These are phyloP conservation scores for Meriones unguiculatus DNA, from an alignment of 2,113 vertebrate genomes.

Conservation along the genomic window DNA sequence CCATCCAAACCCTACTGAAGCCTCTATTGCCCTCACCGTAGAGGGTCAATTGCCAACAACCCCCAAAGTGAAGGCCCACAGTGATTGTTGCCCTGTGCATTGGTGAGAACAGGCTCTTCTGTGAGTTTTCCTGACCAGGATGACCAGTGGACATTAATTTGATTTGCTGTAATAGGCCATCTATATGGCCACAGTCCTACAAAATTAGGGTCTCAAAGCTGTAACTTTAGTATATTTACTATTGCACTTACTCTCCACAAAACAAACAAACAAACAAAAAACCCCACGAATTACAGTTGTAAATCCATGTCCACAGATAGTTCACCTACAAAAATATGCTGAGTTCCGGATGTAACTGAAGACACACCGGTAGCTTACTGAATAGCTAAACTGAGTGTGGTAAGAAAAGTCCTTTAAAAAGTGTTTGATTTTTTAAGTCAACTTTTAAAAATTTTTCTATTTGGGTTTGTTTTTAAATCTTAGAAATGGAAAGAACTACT, in stretches of 20 bases:
- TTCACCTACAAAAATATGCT: constrained; percentile 28
- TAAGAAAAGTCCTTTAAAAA: constrained; percentile 43
- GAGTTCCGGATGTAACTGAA: constrained; percentile 45
- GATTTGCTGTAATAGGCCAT: background rate
- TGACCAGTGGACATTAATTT: constrained; percentile 36
- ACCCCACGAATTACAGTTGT: constrained; percentile 56
- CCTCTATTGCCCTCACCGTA: no score
- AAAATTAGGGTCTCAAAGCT: constrained; percentile 41
- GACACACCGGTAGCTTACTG: constrained; percentile 49
- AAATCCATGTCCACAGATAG: constrained; percentile 5
- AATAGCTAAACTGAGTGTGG: background rate
- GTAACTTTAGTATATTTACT: constrained; percentile 65
- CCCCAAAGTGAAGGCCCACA: no score
- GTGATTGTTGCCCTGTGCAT: background rate
- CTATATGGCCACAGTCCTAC: constrained; percentile 22
- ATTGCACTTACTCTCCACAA: constrained; percentile 33
- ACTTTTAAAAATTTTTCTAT: constrained; percentile 71
- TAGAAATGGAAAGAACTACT: constrained; percentile 45
- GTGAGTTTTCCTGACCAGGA: constrained; percentile 5
- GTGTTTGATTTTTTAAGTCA: constrained; percentile 37
- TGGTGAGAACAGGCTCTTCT: constrained; percentile 22
- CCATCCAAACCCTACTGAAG: no score
- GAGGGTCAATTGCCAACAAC: no score
- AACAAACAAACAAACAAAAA: background rate
- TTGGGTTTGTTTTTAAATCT: constrained; percentile 68